phyloP scores from a whole-genome alignment of 2,888 invertebrate species.

The Oscheius sp. region DNA sequence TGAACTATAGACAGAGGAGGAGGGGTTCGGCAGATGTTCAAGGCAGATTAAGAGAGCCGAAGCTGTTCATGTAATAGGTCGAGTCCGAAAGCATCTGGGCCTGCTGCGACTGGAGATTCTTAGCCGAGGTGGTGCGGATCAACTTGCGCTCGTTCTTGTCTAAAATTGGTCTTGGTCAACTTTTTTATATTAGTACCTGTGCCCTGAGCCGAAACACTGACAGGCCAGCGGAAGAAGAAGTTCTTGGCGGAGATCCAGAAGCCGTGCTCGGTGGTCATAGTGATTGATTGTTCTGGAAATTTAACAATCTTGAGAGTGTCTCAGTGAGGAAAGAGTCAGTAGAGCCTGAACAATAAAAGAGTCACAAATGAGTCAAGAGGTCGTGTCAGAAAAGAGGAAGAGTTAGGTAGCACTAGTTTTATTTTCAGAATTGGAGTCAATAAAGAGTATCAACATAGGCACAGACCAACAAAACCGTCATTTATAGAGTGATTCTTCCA shows the following conservation, averaged over 20 bases:
- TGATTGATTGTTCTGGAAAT: not conserved
- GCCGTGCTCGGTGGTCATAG: slow-evolving; percentile 9
- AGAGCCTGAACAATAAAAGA: no score
- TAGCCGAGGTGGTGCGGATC: not conserved
- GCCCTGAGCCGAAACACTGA: not conserved
- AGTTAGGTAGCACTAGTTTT: no score
- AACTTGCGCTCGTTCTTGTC: not conserved
- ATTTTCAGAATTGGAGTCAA: no score
- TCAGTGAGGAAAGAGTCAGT: no score
- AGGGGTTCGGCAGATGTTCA: not conserved
- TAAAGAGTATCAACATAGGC: no score
- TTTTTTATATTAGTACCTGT: not conserved
- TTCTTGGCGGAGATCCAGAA: slow-evolving; percentile 27
- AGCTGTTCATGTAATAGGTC: slow-evolving; percentile 17
- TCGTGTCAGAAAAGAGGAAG: no score
- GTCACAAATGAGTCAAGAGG: no score
- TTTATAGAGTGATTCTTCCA: no score
- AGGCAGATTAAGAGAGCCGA: slow-evolving; percentile 23
- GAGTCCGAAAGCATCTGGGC: not conserved
- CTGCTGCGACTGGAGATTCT: not conserved
- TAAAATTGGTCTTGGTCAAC: not conserved
- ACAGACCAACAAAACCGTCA: no score
- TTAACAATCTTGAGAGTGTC: no score
- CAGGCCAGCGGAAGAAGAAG: slow-evolving; percentile 16
- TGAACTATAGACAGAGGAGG: not conserved